Percentiles rank a stretch among this genome's conserved stretches.
These are phyloP conservation scores for Cairina moschata DNA, from an alignment of 2,113 vertebrate genomes.

Conservation along the genomic window DNA sequence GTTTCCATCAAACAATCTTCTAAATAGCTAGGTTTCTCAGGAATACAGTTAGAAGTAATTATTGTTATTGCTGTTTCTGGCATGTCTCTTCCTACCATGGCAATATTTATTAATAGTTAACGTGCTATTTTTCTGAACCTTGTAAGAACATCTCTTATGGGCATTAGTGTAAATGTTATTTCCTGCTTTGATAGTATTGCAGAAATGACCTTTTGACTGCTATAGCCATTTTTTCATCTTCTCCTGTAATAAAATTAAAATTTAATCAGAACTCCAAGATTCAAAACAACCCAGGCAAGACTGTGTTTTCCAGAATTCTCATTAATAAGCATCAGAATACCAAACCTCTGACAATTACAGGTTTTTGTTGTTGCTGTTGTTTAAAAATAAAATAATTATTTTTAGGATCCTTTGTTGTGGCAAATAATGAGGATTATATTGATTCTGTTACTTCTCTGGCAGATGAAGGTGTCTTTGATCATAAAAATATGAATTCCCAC, in stretches of 20 bases:
- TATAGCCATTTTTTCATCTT: neutral
- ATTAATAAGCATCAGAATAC: neutral
- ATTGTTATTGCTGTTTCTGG: neutral
- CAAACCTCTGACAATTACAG: neutral
- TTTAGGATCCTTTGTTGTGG: slow-evolving; percentile 13
- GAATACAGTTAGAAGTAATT: neutral
- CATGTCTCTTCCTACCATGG: neutral
- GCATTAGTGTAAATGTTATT: neutral
- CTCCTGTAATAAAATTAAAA: slow-evolving; percentile 6
- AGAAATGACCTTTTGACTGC: neutral
- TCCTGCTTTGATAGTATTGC: neutral
- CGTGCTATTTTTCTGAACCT: neutral
- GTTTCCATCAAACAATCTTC: neutral
- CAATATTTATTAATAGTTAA: neutral
- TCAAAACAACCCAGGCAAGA: neutral
- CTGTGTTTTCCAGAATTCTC: neutral
- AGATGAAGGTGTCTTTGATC: slow-evolving; percentile 44
- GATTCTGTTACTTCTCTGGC: neutral
- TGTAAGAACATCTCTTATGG: neutral
- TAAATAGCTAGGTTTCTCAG: neutral
- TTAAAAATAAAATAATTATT: neutral
- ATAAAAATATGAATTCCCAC: neutral
- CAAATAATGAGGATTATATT: neutral
- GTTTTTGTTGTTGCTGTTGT: neutral
- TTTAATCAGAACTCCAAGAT: neutral